These are phyloP conservation scores for Bradypodion ventrale DNA, from an alignment of 2,797 vertebrate species.

Conservation along the genomic window DNA sequence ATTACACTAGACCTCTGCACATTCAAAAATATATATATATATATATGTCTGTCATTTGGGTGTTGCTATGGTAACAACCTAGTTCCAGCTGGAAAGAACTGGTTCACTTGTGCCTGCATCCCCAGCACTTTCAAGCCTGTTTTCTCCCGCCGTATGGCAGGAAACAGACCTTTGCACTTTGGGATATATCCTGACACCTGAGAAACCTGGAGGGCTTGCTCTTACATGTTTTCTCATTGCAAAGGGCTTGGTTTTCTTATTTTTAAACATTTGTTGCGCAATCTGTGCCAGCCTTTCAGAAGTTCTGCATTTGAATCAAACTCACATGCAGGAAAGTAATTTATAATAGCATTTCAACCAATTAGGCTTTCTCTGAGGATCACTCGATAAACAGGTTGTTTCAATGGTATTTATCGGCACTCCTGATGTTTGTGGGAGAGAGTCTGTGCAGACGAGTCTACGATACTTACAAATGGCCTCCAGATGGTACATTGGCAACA, in stretches of 20 bases:
- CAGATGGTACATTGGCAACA: conserved; percentile 46
- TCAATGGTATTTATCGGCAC: conserved; percentile 35
- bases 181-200: conserved; percentile 31
- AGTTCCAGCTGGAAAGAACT: conserved; percentile 74
- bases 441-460: conserved; percentile 2
- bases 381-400: conserved; percentile 49
- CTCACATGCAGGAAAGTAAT: conserved; percentile 48
- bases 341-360: conserved; percentile 54
- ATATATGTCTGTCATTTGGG: conserved; percentile 78
- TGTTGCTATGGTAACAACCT: conserved; percentile 81
- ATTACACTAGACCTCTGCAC: conserved; percentile 71
- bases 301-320: conserved; percentile 39
- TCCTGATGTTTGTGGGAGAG: conserved; percentile 36
- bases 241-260: conserved; percentile 38
- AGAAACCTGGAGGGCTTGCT: conserved; percentile 12
- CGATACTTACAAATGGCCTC: conserved; percentile 47
- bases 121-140: conserved; percentile 53
- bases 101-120: conserved; percentile 69
- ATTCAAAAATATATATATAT: conserved; percentile 78
- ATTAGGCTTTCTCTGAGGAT: conserved; percentile 43
- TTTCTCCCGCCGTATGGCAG: conserved; percentile 50
- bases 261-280: conserved; percentile 25
- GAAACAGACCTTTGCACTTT: conserved; percentile 47
- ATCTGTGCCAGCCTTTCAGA: conserved; percentile 25
- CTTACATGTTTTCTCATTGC: neutral